Percentiles rank a stretch among this genome's conserved stretches.
Conservation (phyloP, 2,888 invertebrate genomes). For the Rhopalosiphum nymphaeae region DNA sequence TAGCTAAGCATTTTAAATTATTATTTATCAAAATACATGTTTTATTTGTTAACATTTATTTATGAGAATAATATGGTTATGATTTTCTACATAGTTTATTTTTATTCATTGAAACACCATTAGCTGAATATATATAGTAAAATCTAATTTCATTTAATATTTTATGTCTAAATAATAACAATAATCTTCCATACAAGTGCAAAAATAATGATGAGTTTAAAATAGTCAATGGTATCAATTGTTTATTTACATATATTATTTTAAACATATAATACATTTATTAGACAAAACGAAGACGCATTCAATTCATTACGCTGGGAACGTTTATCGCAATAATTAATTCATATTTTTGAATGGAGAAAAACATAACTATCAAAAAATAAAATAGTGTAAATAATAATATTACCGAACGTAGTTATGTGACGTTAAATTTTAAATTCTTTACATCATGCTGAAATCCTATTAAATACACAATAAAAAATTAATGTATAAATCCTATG, state of each 20-base stretch:
- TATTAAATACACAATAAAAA: not conserved
- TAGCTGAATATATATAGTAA: not conserved
- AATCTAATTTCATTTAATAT: too few relatives aligned
- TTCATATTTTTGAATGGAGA: not conserved
- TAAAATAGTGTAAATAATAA: too few relatives aligned
- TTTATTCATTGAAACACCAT: not conserved
- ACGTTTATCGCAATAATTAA: not conserved
- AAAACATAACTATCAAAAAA: too few relatives aligned
- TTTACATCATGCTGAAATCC: too few relatives aligned
- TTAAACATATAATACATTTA: not conserved
- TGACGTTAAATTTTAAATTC: too few relatives aligned
- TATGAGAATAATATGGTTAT: too few relatives aligned
- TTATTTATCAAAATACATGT: too few relatives aligned
- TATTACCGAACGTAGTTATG: too few relatives aligned
- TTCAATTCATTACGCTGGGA: not conserved
- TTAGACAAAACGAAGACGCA: not conserved
- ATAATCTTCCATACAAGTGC: not conserved
- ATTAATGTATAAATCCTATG: not conserved
- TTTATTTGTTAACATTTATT: too few relatives aligned
- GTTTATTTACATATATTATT: not conserved
- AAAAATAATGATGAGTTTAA: not conserved
- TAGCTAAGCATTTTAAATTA: too few relatives aligned
- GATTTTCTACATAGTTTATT: too few relatives aligned
- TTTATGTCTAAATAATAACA: not conserved
- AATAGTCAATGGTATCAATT: not conserved